These are phyloP conservation scores for Drosophila leontia DNA, from an alignment of 1,140 invertebrate genomes.

Conservation along the genomic window DNA sequence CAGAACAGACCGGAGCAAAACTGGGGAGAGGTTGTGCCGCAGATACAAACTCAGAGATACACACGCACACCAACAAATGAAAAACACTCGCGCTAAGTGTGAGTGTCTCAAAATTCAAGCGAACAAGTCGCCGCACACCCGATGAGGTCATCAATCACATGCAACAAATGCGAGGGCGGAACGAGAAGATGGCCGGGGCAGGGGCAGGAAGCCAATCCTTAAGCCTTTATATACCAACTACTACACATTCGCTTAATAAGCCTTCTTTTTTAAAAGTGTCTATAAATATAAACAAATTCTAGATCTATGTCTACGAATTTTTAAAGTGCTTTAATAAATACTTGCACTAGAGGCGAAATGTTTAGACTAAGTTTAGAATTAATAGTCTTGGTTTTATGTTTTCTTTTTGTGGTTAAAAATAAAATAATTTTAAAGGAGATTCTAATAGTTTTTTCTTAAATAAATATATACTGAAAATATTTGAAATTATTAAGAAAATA, in stretches of 20 bases:
- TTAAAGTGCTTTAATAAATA: background rate
- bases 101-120: slow-evolving; percentile 48
- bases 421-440: background rate
- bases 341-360: background rate
- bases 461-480: background rate
- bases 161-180: slow-evolving; percentile 52
- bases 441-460: background rate
- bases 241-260: slow-evolving; percentile 8
- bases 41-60: slow-evolving; percentile 31
- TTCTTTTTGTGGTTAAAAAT: background rate
- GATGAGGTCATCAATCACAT: slow-evolving; percentile 81
- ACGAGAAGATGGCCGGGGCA: slow-evolving; percentile 7
- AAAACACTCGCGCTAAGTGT: slow-evolving; percentile 23
- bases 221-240: slow-evolving; percentile 17
- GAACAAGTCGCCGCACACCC: slow-evolving; percentile 45
- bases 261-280: background rate
- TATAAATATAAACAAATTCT: slow-evolving; percentile 18
- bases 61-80: slow-evolving; percentile 24
- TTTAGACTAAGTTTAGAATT: background rate
- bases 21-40: slow-evolving; percentile 25
- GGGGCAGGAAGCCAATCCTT: slow-evolving; percentile 50
- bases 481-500: background rate
- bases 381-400: background rate
- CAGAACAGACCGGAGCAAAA: slow-evolving; percentile 5
- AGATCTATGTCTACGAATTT: background rate